Conservation (phyloP, 2,888 invertebrate genomes). For the Pristionchus entomophagus region DNA sequence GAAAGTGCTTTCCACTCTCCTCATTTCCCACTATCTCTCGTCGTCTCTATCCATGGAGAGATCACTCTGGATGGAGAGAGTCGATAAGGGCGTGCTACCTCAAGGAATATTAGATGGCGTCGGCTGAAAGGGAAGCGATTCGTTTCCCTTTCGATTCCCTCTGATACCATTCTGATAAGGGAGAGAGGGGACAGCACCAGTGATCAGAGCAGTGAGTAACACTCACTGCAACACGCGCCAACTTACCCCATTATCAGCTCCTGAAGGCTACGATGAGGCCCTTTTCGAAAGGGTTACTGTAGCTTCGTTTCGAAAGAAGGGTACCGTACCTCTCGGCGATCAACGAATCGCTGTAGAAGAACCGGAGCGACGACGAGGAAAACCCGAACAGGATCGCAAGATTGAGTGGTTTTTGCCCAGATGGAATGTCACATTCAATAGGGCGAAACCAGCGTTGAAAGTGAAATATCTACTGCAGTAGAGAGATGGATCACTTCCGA, state of each 20-base stretch:
- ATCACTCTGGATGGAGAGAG: neutral
- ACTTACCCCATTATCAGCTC: slow-evolving; percentile 10
- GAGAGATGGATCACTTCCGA: neutral
- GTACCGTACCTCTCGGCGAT: neutral
- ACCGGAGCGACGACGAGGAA: neutral
- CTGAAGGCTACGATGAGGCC: neutral
- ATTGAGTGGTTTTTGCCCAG: neutral
- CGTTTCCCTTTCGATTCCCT: neutral
- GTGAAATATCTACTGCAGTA: neutral
- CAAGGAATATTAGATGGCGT: neutral
- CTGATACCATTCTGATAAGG: neutral
- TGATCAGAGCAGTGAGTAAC: neutral
- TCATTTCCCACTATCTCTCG: neutral
- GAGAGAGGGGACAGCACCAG: neutral
- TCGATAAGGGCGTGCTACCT: slow-evolving; percentile 10
- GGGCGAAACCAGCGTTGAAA: neutral
- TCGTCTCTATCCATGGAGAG: neutral
- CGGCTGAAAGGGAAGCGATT: slow-evolving; percentile 25
- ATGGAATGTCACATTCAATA: neutral
- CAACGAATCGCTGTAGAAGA: too few relatives aligned
- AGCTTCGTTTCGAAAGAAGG: neutral
- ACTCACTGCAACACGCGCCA: neutral
- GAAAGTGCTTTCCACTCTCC: neutral
- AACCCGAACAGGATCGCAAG: neutral
- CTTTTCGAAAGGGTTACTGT: neutral